These are phyloP conservation scores for Stratiolaelaps scimitus DNA, from an alignment of 1,140 invertebrate genomes.

Conservation along the genomic window DNA sequence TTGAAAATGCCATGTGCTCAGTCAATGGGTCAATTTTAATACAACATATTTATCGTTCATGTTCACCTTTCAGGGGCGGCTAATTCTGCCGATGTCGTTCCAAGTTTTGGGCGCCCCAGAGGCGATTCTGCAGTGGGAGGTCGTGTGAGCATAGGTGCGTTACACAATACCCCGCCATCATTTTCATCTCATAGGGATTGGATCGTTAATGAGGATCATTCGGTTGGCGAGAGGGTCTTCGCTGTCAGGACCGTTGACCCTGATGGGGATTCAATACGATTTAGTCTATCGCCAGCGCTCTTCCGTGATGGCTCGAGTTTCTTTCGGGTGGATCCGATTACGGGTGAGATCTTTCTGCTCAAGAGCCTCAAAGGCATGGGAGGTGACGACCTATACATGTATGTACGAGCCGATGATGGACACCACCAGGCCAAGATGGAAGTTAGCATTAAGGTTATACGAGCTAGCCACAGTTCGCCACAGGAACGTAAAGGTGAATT, in stretches of 20 bases:
- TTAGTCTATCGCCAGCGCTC: slow-evolving; percentile 46
- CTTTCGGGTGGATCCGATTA: slow-evolving; percentile 55
- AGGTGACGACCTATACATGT: slow-evolving; percentile 53
- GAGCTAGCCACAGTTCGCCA: slow-evolving; percentile 27
- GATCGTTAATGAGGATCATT: slow-evolving; percentile 11
- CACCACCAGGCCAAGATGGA: slow-evolving; percentile 37
- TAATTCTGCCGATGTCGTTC: no score
- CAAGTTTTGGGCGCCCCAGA: no score
- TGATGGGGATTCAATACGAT: slow-evolving; percentile 50
- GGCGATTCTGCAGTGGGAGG: no score
- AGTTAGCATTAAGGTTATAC: slow-evolving; percentile 30
- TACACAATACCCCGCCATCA: slow-evolving; percentile 27
- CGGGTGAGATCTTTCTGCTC: slow-evolving; percentile 55
- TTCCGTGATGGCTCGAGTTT: slow-evolving; percentile 43
- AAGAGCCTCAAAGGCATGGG: slow-evolving; percentile 54
- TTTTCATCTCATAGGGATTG: slow-evolving; percentile 11
- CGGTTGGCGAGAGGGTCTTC: slow-evolving; percentile 14
- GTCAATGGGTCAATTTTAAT: no score
- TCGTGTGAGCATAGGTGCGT: no score
- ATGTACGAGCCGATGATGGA: slow-evolving; percentile 57
- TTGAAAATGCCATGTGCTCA: no score
- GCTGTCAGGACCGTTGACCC: slow-evolving; percentile 43
- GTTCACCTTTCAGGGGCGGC: no score
- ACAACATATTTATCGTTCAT: no score
- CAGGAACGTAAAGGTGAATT: not conserved